Conservation (phyloP, 1,140 invertebrate genomes). For the Drosophila grimshawi region DNA sequence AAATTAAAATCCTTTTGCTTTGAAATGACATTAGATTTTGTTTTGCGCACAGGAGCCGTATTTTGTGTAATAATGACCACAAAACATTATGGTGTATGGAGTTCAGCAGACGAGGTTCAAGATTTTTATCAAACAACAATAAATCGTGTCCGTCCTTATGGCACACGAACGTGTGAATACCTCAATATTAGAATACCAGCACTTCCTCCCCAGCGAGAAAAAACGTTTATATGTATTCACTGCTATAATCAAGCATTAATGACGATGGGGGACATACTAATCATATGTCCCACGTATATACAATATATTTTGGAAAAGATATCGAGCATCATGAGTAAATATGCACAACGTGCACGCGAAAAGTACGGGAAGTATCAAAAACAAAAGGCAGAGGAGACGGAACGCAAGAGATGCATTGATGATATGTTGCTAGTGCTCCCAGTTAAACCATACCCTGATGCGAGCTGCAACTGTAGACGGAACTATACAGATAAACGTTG, state of each 20-base stretch:
- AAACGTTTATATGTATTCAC: conserved; percentile 48
- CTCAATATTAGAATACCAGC: conserved; percentile 47
- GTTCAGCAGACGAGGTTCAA: conserved; percentile 37
- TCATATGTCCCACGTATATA: conserved; percentile 35
- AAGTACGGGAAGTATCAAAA: conserved; percentile 16
- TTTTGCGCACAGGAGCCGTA: conserved; percentile 54
- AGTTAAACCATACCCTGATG: conserved; percentile 10
- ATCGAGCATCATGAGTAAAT: conserved; percentile 26
- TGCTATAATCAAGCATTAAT: conserved; percentile 60
- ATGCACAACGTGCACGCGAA: not conserved
- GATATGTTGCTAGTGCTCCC: conserved; percentile 45
- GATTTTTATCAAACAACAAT: conserved; percentile 30
- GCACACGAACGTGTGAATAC: conserved; percentile 27
- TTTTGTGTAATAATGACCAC: conserved; percentile 50
- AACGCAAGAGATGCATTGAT: conserved; percentile 45
- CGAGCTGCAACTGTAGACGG: not conserved
- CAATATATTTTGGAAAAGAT: conserved; percentile 1
- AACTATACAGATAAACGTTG: not conserved
- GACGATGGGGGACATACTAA: conserved; percentile 38
- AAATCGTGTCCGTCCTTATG: conserved; percentile 31
- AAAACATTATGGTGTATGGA: conserved; percentile 52
- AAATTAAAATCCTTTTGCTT: not conserved
- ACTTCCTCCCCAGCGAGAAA: conserved; percentile 53
- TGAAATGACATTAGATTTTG: conserved; percentile 54
- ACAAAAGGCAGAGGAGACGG: not conserved